Evolutionary conservation across 2,797 vertebrate species (phyloP).

Genomic region (Knipowitschia caucasica): DNA sequence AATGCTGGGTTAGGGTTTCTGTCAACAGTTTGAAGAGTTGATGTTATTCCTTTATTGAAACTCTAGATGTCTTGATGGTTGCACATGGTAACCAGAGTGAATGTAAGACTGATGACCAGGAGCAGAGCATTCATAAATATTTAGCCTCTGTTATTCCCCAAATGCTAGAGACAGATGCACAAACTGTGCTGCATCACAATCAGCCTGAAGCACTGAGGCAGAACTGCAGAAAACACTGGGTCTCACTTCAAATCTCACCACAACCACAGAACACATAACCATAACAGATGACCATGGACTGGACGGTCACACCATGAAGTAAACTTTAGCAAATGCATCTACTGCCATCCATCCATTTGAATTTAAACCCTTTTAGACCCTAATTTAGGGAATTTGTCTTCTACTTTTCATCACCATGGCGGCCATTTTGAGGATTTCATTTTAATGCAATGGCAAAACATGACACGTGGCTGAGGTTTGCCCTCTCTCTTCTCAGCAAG

Average conservation of each 20-base stretch:
- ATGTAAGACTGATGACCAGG: conserved; percentile 21
- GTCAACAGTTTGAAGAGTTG: too few species aligned
- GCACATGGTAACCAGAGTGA: conserved; percentile 15
- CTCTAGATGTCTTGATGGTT: not conserved
- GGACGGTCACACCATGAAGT: conserved; percentile 48
- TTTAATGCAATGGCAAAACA: too few species aligned
- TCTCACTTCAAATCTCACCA: conserved; percentile 68
- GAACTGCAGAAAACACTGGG: conserved; percentile 74
- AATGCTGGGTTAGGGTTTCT: too few species aligned
- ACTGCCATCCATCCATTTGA: too few species aligned
- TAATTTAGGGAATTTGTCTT: too few species aligned
- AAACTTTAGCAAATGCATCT: conserved; percentile 57
- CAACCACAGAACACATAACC: conserved; percentile 74
- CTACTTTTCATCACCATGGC: too few species aligned
- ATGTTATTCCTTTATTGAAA: too few species aligned
- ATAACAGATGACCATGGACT: conserved; percentile 59
- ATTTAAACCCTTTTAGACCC: too few species aligned
- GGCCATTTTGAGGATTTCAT: too few species aligned
- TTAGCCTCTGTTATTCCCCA: conserved; percentile 64
- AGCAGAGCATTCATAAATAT: conserved; percentile 63
- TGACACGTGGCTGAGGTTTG: too few species aligned
- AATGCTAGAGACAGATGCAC: conserved; percentile 62
- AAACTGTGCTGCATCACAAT: conserved; percentile 75
- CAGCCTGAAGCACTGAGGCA: conserved; percentile 71
- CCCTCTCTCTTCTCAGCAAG: too few species aligned